Base-by-base conservation (phyloP, 2,113 vertebrate genomes). In the Ophiodon elongatus region DNA sequence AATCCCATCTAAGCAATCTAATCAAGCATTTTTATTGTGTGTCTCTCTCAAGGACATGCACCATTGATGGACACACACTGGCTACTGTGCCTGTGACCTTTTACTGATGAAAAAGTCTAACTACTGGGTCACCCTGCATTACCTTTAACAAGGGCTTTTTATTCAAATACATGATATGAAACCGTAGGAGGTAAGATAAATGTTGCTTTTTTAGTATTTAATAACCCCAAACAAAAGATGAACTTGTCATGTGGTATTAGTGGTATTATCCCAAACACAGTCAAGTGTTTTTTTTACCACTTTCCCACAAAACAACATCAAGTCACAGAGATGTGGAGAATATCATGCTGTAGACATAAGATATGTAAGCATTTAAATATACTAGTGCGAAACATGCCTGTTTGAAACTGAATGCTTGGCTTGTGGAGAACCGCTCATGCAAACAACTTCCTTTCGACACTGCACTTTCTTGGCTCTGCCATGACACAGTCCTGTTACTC, bases 41-140 rank as follows among this genome's bases (percentile, higher is more conserved):
- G 47, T 78, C 57, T 57, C n/a, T 72, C 29, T 74, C 74, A 86
- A 88, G 86, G 79, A 83, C 73, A 68, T 21, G 31, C 14, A 5
- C 23, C 62, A 57, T 29, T 60, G 66, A 79, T 62, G 73, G 73
- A 78, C 54, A 74, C 65, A 63, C 11, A 14, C 39, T 45, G 72
- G 54, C 41, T 23, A 54, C 47, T 39, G 50, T 0, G 31, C n/a
- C 23, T 85, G 64, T 85, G 39, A 76, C 80, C 67, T 84, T 76
- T 25, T 0, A n/a, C 27, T 52, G 45, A 62, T 70, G 29, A 4
- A 29, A 66, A 41, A 77, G 35, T 79, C 21, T 62, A 74, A 75
- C 27, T 25, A 33, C 39, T 4, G 9, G 57, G 70, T 79, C 75
- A 75, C 31, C 11, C n/a, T 45, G 52, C 39, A 43, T 77, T 72